Conservation (phyloP, 2,113 vertebrate species). For the Hippolais icterina region DNA sequence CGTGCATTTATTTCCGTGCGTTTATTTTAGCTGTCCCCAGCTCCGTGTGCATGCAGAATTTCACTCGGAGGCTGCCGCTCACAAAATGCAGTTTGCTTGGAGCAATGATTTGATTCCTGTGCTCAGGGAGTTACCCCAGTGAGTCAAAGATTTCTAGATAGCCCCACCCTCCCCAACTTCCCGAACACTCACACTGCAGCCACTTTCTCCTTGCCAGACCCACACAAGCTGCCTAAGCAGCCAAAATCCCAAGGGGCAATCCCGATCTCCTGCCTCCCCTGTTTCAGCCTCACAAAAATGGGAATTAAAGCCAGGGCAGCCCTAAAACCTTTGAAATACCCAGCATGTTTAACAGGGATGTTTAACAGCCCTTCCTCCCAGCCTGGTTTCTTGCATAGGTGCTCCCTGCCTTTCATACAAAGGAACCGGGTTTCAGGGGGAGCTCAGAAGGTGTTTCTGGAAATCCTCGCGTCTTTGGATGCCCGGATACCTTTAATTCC, state of each 20-base stretch:
- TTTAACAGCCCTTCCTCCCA: not conserved
- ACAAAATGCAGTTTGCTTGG: constrained; percentile 9
- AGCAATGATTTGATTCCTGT: constrained; percentile 64
- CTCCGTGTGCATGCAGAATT: not conserved
- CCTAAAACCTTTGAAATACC: not conserved
- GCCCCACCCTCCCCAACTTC: constrained; percentile 75
- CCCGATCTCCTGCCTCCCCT: not conserved
- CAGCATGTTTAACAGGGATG: not conserved
- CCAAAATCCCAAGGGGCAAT: constrained; percentile 27
- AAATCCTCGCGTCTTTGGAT: not conserved
- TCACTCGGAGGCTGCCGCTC: constrained; percentile 2
- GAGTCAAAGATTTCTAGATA: constrained; percentile 74
- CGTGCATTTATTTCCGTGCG: not conserved
- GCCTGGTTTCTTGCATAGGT: not conserved
- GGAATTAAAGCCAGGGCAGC: not conserved
- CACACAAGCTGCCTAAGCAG: constrained; percentile 46
- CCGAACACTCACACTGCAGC: constrained; percentile 57
- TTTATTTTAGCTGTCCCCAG: not conserved
- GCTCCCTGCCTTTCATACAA: not conserved
- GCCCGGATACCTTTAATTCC: not conserved
- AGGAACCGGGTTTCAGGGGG: not conserved
- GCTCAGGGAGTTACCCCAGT: constrained; percentile 71
- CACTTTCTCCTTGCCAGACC: constrained; percentile 59
- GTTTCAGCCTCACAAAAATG: not conserved
- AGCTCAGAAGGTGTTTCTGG: not conserved